Percentiles rank a stretch among this genome's conserved stretches.
Evolutionary conservation across 2,888 invertebrate species (phyloP).

Genomic region (Nomada hirtipes): DNA sequence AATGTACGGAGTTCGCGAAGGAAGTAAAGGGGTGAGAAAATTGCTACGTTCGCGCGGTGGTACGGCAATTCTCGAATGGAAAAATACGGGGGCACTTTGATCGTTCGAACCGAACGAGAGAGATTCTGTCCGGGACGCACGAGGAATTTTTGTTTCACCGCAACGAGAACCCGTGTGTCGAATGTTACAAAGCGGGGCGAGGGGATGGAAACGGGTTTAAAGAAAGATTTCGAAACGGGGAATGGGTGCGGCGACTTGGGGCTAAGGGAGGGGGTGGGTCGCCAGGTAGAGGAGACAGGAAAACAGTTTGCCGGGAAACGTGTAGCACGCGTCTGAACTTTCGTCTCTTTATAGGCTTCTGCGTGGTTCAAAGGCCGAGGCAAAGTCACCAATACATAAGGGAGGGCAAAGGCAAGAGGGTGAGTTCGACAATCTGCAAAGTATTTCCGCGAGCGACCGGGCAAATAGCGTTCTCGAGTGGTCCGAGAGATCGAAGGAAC

Average conservation of each 20-base stretch:
- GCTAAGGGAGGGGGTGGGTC: not conserved
- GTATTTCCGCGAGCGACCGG: conserved; percentile 41
- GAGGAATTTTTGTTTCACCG: conserved; percentile 54
- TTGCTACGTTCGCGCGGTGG: conserved; percentile 9
- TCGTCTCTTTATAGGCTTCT: conserved; percentile 87
- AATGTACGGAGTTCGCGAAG: not conserved
- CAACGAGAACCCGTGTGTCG: conserved; percentile 18
- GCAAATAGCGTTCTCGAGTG: conserved; percentile 6
- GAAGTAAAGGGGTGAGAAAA: not conserved
- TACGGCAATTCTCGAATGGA: conserved; percentile 30
- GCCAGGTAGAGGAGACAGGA: conserved; percentile 18
- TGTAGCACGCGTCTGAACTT: conserved; percentile 41
- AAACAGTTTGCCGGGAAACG: conserved; percentile 54
- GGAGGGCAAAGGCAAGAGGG: conserved; percentile 94
- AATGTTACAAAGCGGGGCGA: conserved; percentile 48
- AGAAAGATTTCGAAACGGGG: conserved; percentile 41
- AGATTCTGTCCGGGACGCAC: conserved; percentile 39
- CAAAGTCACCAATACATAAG: conserved; percentile 93
- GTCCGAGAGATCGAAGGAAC: not conserved
- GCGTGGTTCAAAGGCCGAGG: conserved; percentile 93
- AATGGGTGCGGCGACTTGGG: not conserved
- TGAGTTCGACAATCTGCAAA: conserved; percentile 85
- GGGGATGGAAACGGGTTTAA: conserved; percentile 21
- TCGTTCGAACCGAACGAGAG: conserved; percentile 28
- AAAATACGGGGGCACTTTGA: conserved; percentile 43